These are phyloP conservation scores for Gallirallus australis DNA, from an alignment of 2,797 vertebrate species.

Conservation along the genomic window DNA sequence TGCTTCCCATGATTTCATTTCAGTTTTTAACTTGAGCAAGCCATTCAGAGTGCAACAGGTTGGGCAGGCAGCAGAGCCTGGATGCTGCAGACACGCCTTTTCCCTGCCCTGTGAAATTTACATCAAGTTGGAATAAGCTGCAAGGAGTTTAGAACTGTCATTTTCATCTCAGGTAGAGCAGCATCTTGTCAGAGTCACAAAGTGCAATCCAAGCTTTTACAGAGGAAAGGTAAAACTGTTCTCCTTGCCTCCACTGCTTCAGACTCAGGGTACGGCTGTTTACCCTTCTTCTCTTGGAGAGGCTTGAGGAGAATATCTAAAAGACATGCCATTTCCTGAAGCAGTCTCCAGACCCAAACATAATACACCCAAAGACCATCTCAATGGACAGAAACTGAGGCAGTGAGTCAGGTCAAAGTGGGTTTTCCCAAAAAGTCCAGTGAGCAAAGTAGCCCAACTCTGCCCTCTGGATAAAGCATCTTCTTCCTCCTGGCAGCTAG, in stretches of 20 bases:
- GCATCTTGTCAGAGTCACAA: neutral
- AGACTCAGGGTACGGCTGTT: neutral
- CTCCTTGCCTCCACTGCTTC: neutral
- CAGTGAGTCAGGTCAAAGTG: neutral
- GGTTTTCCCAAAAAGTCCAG: neutral
- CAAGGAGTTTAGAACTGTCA: neutral
- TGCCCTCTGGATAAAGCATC: neutral
- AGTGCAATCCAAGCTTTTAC: neutral
- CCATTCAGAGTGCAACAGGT: neutral
- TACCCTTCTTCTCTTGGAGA: neutral
- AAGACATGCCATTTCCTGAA: neutral
- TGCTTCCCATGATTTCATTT: neutral
- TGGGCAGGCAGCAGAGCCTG: neutral
- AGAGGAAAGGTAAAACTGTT: neutral
- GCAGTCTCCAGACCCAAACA: neutral
- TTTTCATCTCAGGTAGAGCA: neutral
- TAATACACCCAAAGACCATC: neutral
- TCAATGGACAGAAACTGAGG: neutral
- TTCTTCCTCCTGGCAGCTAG: neutral
- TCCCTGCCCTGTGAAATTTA: neutral
- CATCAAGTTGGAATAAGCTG: neutral
- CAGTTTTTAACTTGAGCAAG: neutral
- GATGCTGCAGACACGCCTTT: neutral
- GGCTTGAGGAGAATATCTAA: neutral
- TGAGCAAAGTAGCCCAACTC: neutral